Base-by-base conservation (phyloP, 2,888 invertebrate genomes). In the Pachymerium ferrugineum region DNA sequence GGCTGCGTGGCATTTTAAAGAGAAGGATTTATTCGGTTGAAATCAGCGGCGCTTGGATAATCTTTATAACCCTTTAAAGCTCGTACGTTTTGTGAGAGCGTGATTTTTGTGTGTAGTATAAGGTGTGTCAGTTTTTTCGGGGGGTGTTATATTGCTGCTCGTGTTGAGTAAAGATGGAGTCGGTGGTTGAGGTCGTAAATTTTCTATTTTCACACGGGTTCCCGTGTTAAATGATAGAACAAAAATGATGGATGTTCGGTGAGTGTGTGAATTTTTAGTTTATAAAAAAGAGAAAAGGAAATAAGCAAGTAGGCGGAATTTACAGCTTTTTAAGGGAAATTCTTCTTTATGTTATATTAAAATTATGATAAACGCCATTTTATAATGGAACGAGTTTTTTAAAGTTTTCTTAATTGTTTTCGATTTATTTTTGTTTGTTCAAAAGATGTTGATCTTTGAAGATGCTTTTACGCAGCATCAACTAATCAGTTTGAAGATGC, bases 81-180 rank as follows among this genome's bases (percentile, higher is more conserved):
- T 47, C 54, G 54, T 54, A 54, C 54, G 25, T 54, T 54, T 25
- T 54, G 54, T 54, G 25, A 12, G 54, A 54, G 25, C 54, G 54
- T 54, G 54, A 54, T 54, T 54, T 54, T 54, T 54, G 47, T 47
- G 54, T n/a, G n/a, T n/a, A n/a, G n/a, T 54, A 54, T 54, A 54
- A 54, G 54, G 54, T 54, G 54, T 54, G 54, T 54, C 54, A 54
- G 54, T 54, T 54, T 54, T 54, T 22, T 28, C 8, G 22, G n/a
- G n/a, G 54, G 22, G 54, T 54, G 54, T 54, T 54, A 54, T 54
- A 54, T 54, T 54, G 54, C 54, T 54, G 22, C 54, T 25, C 54
- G 54, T 54, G 54, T 54, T 54, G 54, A 54, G 54, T 54, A 25
- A 54, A 54, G 54, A 54, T 54, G 54, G 54, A 54, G 54, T 54